phyloP scores from a whole-genome alignment of 2,113 vertebrate species.

The Garra rufa region DNA sequence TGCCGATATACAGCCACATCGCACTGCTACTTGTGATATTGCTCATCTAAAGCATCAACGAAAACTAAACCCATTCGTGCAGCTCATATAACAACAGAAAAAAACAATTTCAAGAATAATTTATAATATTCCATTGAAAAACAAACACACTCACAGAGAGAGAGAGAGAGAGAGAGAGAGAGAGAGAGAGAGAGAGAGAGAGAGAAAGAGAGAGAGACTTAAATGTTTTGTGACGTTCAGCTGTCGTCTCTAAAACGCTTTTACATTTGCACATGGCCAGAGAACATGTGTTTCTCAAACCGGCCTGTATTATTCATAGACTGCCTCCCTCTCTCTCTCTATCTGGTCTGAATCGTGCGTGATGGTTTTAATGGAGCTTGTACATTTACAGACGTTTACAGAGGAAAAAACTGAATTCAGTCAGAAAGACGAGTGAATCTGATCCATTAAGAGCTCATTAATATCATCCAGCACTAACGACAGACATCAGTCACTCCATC shows the following conservation, averaged over 20 bases:
- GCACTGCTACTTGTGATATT: too few species aligned
- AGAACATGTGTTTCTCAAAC: slow-evolving; percentile 55
- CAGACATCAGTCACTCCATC: slow-evolving; percentile 46
- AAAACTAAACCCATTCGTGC: too few species aligned
- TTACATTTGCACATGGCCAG: slow-evolving; percentile 42
- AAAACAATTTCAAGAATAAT: too few species aligned
- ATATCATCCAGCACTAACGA: slow-evolving; percentile 35
- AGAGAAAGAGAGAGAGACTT: slow-evolving; percentile 7
- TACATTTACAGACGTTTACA: not conserved
- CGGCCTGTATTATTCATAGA: slow-evolving; percentile 52
- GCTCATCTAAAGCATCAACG: too few species aligned
- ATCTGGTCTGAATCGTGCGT: slow-evolving; percentile 15
- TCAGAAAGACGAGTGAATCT: not conserved
- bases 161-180: too few species aligned
- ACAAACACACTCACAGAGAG: too few species aligned
- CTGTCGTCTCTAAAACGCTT: slow-evolving; percentile 34
- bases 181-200: too few species aligned
- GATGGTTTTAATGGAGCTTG: slow-evolving; percentile 39
- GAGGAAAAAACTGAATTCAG: not conserved
- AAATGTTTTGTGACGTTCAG: slow-evolving; percentile 5
- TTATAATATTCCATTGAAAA: too few species aligned
- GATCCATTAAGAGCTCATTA: slow-evolving; percentile 39
- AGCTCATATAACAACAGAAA: too few species aligned
- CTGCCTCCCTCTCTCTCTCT: slow-evolving; percentile 15
- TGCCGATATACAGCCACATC: too few species aligned